Conservation (phyloP, 2,797 vertebrate species). For the Astyanax mexicanus region DNA sequence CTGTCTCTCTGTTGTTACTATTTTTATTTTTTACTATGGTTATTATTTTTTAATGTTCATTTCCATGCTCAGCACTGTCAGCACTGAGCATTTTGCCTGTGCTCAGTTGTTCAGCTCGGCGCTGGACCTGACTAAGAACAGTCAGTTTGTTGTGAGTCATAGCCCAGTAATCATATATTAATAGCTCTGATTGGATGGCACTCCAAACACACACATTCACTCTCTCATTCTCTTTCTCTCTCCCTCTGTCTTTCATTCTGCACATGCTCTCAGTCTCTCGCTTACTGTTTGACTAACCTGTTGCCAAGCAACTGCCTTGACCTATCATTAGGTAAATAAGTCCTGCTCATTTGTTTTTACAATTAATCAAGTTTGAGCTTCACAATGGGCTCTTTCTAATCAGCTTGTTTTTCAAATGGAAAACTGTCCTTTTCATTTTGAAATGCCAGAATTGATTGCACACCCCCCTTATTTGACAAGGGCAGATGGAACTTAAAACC, state of each 20-base stretch:
- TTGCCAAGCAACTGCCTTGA: conserved; percentile 77
- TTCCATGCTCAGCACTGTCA: neutral
- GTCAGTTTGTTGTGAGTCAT: conserved; percentile 64
- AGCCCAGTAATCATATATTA: conserved; percentile 58
- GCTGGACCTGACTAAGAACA: conserved; percentile 44
- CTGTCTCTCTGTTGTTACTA: too few relatives aligned
- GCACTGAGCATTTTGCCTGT: neutral
- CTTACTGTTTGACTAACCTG: conserved; percentile 67
- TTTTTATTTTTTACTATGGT: neutral
- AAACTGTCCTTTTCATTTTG: conserved; percentile 38
- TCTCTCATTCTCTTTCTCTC: neutral
- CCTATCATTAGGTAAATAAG: conserved; percentile 67
- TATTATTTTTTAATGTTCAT: conserved; percentile 8
- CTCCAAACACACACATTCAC: conserved; percentile 52
- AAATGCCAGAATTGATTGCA: conserved; percentile 32
- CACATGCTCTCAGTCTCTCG: neutral
- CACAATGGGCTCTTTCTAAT: conserved; percentile 7
- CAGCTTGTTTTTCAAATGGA: conserved; percentile 31
- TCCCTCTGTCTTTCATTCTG: neutral
- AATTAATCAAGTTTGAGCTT: conserved; percentile 46
- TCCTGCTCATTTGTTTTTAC: conserved; percentile 67
- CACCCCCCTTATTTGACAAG: conserved; percentile 16
- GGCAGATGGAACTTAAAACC: conserved; percentile 23
- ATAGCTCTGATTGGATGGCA: conserved; percentile 62
- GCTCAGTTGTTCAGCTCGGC: neutral